Conservation (phyloP, 1,140 invertebrate species). For the Ephestia elutella region DNA sequence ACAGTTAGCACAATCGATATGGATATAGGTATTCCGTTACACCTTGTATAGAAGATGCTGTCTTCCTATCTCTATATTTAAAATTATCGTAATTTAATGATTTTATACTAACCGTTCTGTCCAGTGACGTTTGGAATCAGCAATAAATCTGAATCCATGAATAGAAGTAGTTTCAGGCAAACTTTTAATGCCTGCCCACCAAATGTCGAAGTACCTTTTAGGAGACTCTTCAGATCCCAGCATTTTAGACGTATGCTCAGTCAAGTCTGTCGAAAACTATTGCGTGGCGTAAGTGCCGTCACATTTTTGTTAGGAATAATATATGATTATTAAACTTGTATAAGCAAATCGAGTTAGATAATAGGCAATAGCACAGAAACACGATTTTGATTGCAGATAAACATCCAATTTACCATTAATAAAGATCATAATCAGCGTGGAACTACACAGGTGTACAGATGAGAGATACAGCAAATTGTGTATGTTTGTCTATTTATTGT, state of each 20-base stretch:
- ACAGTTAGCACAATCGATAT: too few species aligned
- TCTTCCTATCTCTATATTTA: too few species aligned
- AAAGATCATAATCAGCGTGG: conserved; percentile 20
- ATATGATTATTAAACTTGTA: not conserved
- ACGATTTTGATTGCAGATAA: not conserved
- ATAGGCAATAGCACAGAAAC: not conserved
- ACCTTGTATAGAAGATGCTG: too few species aligned
- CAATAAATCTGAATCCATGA: conserved; percentile 75
- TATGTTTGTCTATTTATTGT: not conserved
- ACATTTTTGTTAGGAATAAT: not conserved
- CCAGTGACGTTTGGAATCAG: conserved; percentile 72
- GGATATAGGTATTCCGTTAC: too few species aligned
- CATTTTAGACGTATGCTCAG: not conserved
- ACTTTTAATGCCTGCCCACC: conserved; percentile 63
- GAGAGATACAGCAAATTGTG: not conserved
- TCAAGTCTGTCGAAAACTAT: too few species aligned
- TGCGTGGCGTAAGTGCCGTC: not conserved
- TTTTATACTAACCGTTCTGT: conserved; percentile 60
- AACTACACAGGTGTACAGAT: conserved; percentile 16
- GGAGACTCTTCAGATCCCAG: conserved; percentile 16
- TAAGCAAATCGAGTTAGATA: not conserved
- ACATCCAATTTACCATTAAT: conserved; percentile 6
- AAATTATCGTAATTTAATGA: too few species aligned
- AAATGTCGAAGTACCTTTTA: conserved; percentile 53
- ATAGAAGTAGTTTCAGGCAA: conserved; percentile 68